Conservation (phyloP, 2,113 vertebrate species). For the Ictidomys tridecemlineatus region DNA sequence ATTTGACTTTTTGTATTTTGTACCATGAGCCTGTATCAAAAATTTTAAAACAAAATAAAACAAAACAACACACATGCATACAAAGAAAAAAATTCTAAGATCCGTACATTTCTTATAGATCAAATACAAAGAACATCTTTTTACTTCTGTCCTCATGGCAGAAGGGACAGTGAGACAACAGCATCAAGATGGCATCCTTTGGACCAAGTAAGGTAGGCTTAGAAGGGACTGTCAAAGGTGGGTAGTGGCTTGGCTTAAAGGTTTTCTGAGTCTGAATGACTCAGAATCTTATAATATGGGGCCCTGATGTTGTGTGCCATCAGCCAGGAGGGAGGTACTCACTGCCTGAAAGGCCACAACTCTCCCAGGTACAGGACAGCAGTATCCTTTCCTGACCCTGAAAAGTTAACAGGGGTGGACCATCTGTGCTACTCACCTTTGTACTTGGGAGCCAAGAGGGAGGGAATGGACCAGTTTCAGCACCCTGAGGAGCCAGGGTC, state of each 20-base stretch:
- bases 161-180: neutral
- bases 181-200: neutral
- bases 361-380: neutral
- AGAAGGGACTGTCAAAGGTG: neutral
- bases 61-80: too few species aligned
- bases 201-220: neutral
- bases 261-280: neutral
- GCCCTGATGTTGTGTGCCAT: neutral
- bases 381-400: neutral
- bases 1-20: slow-evolving; percentile 7
- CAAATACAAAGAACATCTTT: neutral
- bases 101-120: neutral
- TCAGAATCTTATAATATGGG: neutral
- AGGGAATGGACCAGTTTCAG: neutral
- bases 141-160: neutral
- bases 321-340: neutral
- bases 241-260: neutral
- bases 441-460: neutral
- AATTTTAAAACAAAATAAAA: neutral
- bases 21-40: neutral
- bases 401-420: neutral
- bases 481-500: neutral
- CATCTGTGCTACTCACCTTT: neutral
- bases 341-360: neutral
- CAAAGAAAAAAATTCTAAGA: neutral